Percentiles rank a stretch among this genome's conserved stretches.
These are phyloP conservation scores for Antechinus stuartii DNA, from an alignment of 2,113 vertebrate species.

Conservation along the genomic window DNA sequence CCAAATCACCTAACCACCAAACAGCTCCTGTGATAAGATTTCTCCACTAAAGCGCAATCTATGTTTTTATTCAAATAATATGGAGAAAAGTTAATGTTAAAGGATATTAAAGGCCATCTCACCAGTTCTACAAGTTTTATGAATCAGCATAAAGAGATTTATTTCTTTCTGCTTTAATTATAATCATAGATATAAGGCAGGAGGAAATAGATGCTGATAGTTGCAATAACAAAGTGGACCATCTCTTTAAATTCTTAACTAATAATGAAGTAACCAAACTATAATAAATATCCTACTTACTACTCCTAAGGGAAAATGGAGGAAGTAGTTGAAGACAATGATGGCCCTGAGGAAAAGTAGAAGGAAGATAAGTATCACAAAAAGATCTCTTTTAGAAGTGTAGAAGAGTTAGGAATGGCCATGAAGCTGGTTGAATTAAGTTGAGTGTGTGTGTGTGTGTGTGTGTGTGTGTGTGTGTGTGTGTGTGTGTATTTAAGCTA, in stretches of 20 bases:
- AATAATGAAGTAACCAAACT: no score
- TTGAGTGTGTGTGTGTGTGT: neutral
- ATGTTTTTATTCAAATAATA: neutral
- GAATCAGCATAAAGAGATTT: fast-evolving
- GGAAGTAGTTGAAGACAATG: fast-evolving
- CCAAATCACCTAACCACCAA: neutral
- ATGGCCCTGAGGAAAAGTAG: fast-evolving
- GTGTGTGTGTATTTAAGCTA: neutral
- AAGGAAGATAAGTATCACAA: fast-evolving
- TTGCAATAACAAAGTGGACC: neutral
- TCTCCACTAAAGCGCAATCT: neutral
- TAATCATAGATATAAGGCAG: neutral
- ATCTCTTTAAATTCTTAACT: fast-evolving
- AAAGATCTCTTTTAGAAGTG: fast-evolving
- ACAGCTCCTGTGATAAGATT: neutral
- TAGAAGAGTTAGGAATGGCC: neutral
- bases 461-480: neutral
- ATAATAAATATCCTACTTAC: no score
- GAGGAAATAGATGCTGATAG: fast-evolving
- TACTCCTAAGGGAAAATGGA: neutral
- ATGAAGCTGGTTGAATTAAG: fast-evolving
- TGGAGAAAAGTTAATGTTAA: neutral
- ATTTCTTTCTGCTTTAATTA: neutral
- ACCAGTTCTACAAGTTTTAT: fast-evolving
- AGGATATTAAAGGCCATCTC: neutral